Evolutionary conservation across 2,888 invertebrate species (phyloP).

Genomic region (Suillia variegata): DNA sequence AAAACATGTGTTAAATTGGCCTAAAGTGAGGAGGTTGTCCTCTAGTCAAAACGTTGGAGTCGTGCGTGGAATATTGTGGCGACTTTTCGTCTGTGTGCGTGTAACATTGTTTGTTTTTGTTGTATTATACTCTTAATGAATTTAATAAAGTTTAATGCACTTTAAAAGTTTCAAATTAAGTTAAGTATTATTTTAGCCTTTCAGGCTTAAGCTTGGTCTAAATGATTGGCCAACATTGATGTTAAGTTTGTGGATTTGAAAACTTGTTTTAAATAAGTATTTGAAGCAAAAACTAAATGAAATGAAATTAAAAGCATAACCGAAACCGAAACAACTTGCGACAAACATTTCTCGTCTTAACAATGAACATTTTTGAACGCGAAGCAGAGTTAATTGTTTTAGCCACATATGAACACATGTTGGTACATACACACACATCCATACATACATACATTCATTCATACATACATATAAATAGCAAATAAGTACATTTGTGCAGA

Average conservation of each 20-base stretch:
- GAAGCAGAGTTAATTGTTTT: too few relatives aligned
- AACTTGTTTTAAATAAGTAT: conserved; percentile 1
- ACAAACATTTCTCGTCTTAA: too few relatives aligned
- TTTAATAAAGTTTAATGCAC: conserved; percentile 23
- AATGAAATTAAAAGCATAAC: neutral
- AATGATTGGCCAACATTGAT: neutral
- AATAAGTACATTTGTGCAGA: too few relatives aligned
- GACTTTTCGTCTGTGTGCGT: neutral
- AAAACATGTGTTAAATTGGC: neutral
- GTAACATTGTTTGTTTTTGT: neutral
- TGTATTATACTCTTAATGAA: too few relatives aligned
- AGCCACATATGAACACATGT: neutral
- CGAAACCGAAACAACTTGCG: neutral
- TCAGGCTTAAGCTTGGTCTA: neutral
- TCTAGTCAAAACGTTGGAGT: neutral
- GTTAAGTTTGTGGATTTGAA: neutral
- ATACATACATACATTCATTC: neutral
- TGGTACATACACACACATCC: neutral
- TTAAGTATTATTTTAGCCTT: conserved; percentile 3
- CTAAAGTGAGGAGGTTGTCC: neutral
- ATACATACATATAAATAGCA: neutral
- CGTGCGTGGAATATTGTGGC: neutral
- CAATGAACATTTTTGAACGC: too few relatives aligned
- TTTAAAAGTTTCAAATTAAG: neutral
- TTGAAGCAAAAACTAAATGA: conserved; percentile 7